phyloP scores from a whole-genome alignment of 35 echinoderm and acorn worm species.

The Heliocidaris tuberculata region DNA sequence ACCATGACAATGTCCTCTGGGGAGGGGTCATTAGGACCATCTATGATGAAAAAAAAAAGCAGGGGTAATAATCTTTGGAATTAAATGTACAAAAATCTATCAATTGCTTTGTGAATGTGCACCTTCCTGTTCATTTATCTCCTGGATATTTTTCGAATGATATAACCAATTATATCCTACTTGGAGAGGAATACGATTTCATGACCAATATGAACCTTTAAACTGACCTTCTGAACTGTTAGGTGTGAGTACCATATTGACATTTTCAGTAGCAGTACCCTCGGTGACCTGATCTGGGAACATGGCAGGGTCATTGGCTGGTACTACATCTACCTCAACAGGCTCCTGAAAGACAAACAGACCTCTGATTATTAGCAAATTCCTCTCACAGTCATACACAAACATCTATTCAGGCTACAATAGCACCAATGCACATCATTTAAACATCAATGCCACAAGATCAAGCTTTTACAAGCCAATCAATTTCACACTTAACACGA shows the following conservation, averaged over 20 bases:
- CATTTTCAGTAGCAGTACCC: slow-evolving; percentile 31
- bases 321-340: slow-evolving; percentile 33
- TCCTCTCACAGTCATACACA: no score
- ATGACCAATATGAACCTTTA: neutral
- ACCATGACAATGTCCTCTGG: slow-evolving; percentile 75
- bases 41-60: slow-evolving; percentile 25
- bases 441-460: no score
- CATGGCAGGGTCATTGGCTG: slow-evolving; percentile 42
- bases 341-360: slow-evolving; percentile 43
- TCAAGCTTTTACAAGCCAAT: no score
- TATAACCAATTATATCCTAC: neutral
- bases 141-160: neutral
- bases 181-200: neutral
- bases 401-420: no score
- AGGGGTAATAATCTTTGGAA: neutral
- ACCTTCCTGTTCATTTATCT: neutral
- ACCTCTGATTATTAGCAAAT: neutral
- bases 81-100: neutral
- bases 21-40: slow-evolving; percentile 87
- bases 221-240: slow-evolving; percentile 60
- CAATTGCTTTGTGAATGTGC: neutral
- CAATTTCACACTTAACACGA: neutral
- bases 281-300: slow-evolving; percentile 67
- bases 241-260: slow-evolving; percentile 49
- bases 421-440: no score